These are phyloP conservation scores for Remorina albescens DNA, from an alignment of 2,797 vertebrate species.

Conservation along the genomic window DNA sequence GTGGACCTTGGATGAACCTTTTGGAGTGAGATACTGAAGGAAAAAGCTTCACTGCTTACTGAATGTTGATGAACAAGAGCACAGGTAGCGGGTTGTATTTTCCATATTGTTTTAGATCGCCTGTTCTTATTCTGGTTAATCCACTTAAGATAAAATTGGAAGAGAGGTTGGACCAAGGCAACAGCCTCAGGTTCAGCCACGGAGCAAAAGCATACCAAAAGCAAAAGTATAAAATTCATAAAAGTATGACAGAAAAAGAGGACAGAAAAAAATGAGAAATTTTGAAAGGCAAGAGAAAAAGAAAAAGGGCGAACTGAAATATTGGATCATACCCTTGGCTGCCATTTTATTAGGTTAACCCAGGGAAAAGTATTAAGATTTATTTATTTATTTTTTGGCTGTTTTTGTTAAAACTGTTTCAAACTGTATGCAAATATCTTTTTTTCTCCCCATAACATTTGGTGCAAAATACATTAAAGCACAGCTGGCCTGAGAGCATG, in stretches of 20 bases:
- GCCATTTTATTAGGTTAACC: background rate
- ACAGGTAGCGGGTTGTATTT: slow-evolving; percentile 7
- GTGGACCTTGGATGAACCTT: slow-evolving; percentile 57
- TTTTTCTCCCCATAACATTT: background rate
- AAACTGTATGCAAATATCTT: background rate
- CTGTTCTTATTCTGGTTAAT: slow-evolving; percentile 29
- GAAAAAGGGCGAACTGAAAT: too few relatives aligned
- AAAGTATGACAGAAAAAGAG: slow-evolving; percentile 17
- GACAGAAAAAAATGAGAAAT: background rate
- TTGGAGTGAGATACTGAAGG: slow-evolving; percentile 34
- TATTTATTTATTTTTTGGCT: background rate
- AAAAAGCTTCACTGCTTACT: slow-evolving; percentile 10
- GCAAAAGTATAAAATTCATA: slow-evolving; percentile 40
- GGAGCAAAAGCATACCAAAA: slow-evolving; percentile 32
- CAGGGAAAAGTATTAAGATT: too few relatives aligned
- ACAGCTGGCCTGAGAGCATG: slow-evolving; percentile 13
- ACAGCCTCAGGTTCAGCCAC: slow-evolving; percentile 16
- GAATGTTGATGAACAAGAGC: slow-evolving; percentile 36
- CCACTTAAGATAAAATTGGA: slow-evolving; percentile 35
- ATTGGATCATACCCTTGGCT: too few relatives aligned
- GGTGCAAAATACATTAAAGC: background rate
- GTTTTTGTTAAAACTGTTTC: background rate
- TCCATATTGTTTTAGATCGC: slow-evolving; percentile 26
- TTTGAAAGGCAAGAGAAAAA: slow-evolving; percentile 10
- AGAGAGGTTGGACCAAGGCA: background rate